Conservation (phyloP, 1,140 invertebrate genomes). For the Zelostemma sp. region DNA sequence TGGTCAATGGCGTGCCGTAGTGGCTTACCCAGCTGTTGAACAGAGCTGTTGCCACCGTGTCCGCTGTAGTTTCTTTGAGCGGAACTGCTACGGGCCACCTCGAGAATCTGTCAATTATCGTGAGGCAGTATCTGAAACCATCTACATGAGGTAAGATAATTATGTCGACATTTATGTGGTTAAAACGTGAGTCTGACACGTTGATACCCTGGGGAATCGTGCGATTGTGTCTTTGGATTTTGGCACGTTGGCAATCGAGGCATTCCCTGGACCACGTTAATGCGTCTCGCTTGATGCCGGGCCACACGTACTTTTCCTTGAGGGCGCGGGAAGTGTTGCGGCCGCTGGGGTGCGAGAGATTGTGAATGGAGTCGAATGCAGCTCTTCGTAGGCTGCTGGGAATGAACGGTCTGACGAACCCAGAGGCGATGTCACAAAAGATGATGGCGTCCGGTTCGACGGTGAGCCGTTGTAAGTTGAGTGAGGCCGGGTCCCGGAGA, state of each 20-base stretch:
- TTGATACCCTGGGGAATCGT: neutral
- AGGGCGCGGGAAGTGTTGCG: neutral
- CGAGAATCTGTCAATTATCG: conserved; percentile 63
- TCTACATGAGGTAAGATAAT: neutral
- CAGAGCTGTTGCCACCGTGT: conserved; percentile 54
- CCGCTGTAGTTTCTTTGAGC: conserved; percentile 51
- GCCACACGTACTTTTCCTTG: conserved; percentile 13
- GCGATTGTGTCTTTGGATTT: conserved; percentile 11
- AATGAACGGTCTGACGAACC: conserved; percentile 21
- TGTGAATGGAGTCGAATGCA: conserved; percentile 11
- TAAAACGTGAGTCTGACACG: conserved; percentile 8
- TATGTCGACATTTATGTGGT: conserved; percentile 15
- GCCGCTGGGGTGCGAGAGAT: conserved; percentile 13
- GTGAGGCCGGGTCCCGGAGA: neutral
- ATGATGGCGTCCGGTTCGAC: neutral
- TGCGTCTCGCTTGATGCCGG: conserved; percentile 7
- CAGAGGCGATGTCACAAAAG: conserved; percentile 16
- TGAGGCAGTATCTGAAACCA: conserved; percentile 58
- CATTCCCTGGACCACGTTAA: neutral
- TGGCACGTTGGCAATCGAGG: conserved; percentile 10
- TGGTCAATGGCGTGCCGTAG: conserved; percentile 39
- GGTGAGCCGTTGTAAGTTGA: neutral
- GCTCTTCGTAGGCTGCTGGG: conserved; percentile 1
- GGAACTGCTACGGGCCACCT: conserved; percentile 64
- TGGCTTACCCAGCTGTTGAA: conserved; percentile 39